Conservation (phyloP, 2,888 invertebrate species). For the Macrosoma leucophasiata region DNA sequence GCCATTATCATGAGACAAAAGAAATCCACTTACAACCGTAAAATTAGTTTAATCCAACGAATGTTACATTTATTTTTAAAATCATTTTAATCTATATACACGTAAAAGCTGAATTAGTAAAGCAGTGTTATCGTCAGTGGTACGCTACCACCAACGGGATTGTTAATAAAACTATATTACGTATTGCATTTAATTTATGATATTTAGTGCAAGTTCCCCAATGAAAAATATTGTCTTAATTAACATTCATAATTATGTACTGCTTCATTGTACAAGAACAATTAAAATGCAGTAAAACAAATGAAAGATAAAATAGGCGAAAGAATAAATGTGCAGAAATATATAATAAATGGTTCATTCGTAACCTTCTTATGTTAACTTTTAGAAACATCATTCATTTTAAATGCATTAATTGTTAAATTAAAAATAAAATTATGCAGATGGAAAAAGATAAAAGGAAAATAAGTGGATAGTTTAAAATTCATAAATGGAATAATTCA, state of each 20-base stretch:
- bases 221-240: constrained; percentile 47
- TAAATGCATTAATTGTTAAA: constrained; percentile 47
- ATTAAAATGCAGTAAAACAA: constrained; percentile 57
- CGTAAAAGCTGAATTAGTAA: constrained; percentile 45
- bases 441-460: constrained; percentile 42
- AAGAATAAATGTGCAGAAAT: constrained; percentile 62
- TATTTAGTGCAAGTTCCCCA: constrained; percentile 61
- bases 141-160: constrained; percentile 54
- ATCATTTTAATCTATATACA: not conserved
- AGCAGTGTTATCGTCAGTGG: constrained; percentile 69
- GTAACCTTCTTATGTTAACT: constrained; percentile 32
- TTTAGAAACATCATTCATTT: constrained; percentile 48
- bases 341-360: constrained; percentile 46
- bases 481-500: constrained; percentile 34
- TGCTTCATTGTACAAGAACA: constrained; percentile 50
- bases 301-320: constrained; percentile 52
- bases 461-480: constrained; percentile 32
- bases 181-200: constrained; percentile 53
- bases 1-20: not conserved
- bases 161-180: constrained; percentile 54
- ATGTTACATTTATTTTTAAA: constrained; percentile 10
- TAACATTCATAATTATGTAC: constrained; percentile 55
- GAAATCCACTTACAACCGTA: constrained; percentile 35
- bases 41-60: constrained; percentile 42
- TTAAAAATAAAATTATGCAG: constrained; percentile 44